Percentiles rank a stretch among this genome's conserved stretches.
phyloP scores from a whole-genome alignment of 1,140 invertebrate species.

The Rhyzopertha dominica region DNA sequence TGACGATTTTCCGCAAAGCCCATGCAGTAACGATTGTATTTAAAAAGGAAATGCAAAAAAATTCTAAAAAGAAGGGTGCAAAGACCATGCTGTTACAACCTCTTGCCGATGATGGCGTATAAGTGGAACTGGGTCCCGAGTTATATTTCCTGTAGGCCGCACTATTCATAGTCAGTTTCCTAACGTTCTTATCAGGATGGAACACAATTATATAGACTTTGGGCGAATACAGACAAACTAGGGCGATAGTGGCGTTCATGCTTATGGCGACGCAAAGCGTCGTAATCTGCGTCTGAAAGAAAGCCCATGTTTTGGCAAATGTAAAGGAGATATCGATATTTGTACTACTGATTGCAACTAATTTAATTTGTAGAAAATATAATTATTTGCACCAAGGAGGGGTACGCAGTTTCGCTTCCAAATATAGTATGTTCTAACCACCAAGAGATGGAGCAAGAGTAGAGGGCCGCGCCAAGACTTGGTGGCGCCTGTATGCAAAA shows the following conservation, averaged over 20 bases:
- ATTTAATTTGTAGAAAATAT: not conserved
- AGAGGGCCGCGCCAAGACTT: no score
- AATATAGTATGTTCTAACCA: no score
- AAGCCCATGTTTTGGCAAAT: conserved; percentile 18
- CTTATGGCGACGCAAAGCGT: conserved; percentile 68
- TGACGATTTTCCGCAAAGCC: conserved; percentile 18
- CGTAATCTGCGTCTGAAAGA: conserved; percentile 61
- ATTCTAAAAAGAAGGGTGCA: not conserved
- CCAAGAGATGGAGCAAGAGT: no score
- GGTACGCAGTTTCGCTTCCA: no score
- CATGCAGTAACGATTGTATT: conserved; percentile 11
- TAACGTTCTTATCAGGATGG: conserved; percentile 61
- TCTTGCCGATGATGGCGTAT: conserved; percentile 27
- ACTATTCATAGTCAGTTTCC: conserved; percentile 48
- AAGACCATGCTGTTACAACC: no score
- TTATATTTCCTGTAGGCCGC: conserved; percentile 46
- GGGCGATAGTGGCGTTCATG: conserved; percentile 64
- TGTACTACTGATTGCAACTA: not conserved
- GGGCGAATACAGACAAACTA: conserved; percentile 68
- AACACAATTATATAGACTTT: conserved; percentile 71
- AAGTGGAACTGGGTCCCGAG: conserved; percentile 28
- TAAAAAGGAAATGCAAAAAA: conserved; percentile 1
- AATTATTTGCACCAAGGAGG: no score
- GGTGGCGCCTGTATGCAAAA: no score
- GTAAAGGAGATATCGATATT: not conserved